Percentiles rank a stretch among this genome's conserved stretches.
phyloP scores from a whole-genome alignment of 2,888 invertebrate species.

The Protula sp. region DNA sequence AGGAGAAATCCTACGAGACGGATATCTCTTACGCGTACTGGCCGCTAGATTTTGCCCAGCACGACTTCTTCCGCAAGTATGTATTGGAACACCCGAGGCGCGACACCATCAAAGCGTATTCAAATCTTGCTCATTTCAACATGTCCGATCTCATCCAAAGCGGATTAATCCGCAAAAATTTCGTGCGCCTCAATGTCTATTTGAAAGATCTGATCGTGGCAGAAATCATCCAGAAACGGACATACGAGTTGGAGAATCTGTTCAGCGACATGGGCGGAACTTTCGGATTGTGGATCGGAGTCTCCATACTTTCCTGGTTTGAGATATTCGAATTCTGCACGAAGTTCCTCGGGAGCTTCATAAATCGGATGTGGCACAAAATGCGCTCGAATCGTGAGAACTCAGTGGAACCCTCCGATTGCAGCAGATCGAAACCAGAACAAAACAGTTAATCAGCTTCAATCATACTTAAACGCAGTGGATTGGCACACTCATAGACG shows the following conservation, averaged over 20 bases:
- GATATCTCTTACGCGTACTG: slow-evolving; percentile 13
- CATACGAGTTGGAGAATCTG: slow-evolving; percentile 39
- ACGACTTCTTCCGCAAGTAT: slow-evolving; percentile 7
- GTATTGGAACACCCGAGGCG: slow-evolving; percentile 3
- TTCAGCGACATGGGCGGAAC: slow-evolving; percentile 47
- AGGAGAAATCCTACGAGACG: neutral
- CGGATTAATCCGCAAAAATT: slow-evolving; percentile 7
- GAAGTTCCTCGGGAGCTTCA: no score
- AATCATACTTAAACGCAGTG: no score
- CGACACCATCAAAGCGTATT: slow-evolving; percentile 4
- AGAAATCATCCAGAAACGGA: slow-evolving; percentile 39
- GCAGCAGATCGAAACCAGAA: no score
- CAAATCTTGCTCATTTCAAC: slow-evolving; percentile 4
- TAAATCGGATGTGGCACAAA: no score
- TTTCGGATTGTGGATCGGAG: slow-evolving; percentile 46
- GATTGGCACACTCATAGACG: no score
- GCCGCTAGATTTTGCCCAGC: slow-evolving; percentile 9
- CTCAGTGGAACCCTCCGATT: no score
- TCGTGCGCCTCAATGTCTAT: neutral
- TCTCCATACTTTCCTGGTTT: slow-evolving; percentile 22
- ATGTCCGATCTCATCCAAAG: slow-evolving; percentile 1
- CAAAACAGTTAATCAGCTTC: no score
- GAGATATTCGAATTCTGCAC: neutral
- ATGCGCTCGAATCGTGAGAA: no score
- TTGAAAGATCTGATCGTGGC: slow-evolving; percentile 18